phyloP scores from a whole-genome alignment of 2,797 vertebrate genomes.

The Ambastaia sidthimunki region DNA sequence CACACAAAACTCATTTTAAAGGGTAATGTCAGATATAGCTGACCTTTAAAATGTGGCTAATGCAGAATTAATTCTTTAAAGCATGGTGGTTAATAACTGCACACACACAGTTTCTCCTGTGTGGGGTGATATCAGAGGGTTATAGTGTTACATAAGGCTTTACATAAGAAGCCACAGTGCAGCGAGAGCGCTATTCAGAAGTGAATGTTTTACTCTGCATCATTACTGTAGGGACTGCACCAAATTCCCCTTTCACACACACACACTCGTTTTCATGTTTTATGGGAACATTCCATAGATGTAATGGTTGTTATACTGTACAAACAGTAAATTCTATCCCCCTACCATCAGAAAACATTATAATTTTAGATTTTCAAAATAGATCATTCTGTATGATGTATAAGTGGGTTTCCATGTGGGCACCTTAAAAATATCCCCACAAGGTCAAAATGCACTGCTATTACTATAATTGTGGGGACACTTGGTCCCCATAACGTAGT shows the following conservation, averaged over 20 bases:
- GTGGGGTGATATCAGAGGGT: constrained; percentile 67
- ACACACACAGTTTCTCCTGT: constrained; percentile 63
- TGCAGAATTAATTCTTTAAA: constrained; percentile 26
- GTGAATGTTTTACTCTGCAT: constrained; percentile 68
- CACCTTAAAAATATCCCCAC: too few relatives aligned
- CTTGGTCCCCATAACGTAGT: too few relatives aligned
- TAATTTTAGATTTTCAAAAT: too few relatives aligned
- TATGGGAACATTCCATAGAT: too few relatives aligned
- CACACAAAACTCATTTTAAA: constrained; percentile 31
- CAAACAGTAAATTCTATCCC: too few relatives aligned
- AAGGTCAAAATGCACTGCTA: too few relatives aligned
- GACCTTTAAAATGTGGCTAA: constrained; percentile 16
- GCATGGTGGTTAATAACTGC: background rate
- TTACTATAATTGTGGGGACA: too few relatives aligned
- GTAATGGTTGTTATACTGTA: too few relatives aligned
- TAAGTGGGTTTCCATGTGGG: too few relatives aligned
- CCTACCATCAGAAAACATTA: too few relatives aligned
- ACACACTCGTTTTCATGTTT: constrained; percentile 10
- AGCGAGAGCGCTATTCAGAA: constrained; percentile 46
- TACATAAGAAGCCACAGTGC: constrained; percentile 72
- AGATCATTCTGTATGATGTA: too few relatives aligned
- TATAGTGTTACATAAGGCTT: constrained; percentile 79
- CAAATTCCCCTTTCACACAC: constrained; percentile 69
- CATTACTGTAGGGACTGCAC: constrained; percentile 70
- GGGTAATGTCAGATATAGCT: constrained; percentile 21